Percentiles rank a stretch among this genome's conserved stretches.
Evolutionary conservation across 2,113 vertebrate species (phyloP).

Genomic region (Corythaixoides concolor): DNA sequence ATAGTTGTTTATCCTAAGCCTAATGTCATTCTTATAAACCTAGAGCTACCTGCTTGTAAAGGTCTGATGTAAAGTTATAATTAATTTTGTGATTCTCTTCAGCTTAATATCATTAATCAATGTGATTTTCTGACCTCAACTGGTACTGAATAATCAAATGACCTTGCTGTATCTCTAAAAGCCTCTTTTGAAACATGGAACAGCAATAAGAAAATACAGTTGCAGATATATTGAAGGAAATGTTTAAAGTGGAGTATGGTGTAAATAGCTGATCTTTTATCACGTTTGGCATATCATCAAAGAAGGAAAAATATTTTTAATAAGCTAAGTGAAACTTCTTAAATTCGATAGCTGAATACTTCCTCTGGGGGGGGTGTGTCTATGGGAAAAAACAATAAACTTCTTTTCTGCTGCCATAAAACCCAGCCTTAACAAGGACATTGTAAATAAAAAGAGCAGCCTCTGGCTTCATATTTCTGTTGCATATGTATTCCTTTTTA

Average conservation of each 20-base stretch:
- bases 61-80: slow-evolving; percentile 17
- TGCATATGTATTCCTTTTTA: slow-evolving; percentile 29
- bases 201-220: not conserved
- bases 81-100: slow-evolving; percentile 6
- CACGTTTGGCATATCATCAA: not conserved
- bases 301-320: slow-evolving; percentile 51
- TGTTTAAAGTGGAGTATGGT: not conserved
- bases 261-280: slow-evolving; percentile 1
- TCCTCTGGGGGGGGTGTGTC: not conserved
- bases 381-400: not conserved
- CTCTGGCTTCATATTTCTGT: slow-evolving; percentile 38
- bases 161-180: not conserved
- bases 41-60: slow-evolving; percentile 9
- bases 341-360: slow-evolving; percentile 36
- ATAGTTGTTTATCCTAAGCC: slow-evolving; percentile 32
- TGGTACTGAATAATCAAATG: slow-evolving; percentile 17
- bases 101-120: slow-evolving; percentile 38
- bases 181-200: not conserved
- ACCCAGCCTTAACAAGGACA: slow-evolving; percentile 44
- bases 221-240: not conserved
- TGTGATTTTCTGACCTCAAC: not conserved
- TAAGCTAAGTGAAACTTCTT: slow-evolving; percentile 34
- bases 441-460: slow-evolving; percentile 42
- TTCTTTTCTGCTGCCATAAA: slow-evolving; percentile 61
- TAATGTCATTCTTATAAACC: slow-evolving; percentile 1